These are phyloP conservation scores for Rhinella marina DNA, from an alignment of 2,797 vertebrate species.

Conservation along the genomic window DNA sequence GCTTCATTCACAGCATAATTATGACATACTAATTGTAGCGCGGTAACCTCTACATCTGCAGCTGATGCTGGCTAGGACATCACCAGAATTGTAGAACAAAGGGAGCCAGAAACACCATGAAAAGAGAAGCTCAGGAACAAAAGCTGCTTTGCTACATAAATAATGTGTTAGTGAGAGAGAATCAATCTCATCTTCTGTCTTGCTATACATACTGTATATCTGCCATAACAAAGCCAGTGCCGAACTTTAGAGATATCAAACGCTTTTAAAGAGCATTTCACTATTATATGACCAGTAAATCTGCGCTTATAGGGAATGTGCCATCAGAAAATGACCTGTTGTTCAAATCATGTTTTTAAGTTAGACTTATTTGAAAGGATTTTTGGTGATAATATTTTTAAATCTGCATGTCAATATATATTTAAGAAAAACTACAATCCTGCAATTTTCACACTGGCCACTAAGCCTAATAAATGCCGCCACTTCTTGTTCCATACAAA, in stretches of 20 bases:
- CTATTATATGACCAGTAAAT: neutral
- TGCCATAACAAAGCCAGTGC: neutral
- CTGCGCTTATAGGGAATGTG: neutral
- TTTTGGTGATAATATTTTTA: too few species aligned
- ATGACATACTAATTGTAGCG: constrained; percentile 50
- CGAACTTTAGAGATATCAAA: neutral
- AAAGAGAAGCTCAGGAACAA: constrained; percentile 17
- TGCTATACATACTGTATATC: neutral
- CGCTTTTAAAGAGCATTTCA: neutral
- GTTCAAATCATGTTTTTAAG: too few species aligned
- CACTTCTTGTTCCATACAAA: too few species aligned
- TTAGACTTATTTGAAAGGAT: too few species aligned
- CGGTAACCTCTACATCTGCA: constrained; percentile 56
- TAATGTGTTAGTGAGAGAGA: constrained; percentile 15
- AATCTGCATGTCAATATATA: too few species aligned
- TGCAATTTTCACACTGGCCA: too few species aligned
- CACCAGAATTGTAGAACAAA: constrained; percentile 23
- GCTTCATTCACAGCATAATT: constrained; percentile 54
- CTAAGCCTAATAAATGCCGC: too few species aligned
- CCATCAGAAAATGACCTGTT: too few species aligned
- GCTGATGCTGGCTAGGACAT: constrained; percentile 33
- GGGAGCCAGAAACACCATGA: constrained; percentile 34
- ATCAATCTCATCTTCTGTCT: neutral
- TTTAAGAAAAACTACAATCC: too few species aligned
- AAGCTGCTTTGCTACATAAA: neutral